Conservation (phyloP, 1,140 invertebrate species). For the Melipona quadrifasciata region DNA sequence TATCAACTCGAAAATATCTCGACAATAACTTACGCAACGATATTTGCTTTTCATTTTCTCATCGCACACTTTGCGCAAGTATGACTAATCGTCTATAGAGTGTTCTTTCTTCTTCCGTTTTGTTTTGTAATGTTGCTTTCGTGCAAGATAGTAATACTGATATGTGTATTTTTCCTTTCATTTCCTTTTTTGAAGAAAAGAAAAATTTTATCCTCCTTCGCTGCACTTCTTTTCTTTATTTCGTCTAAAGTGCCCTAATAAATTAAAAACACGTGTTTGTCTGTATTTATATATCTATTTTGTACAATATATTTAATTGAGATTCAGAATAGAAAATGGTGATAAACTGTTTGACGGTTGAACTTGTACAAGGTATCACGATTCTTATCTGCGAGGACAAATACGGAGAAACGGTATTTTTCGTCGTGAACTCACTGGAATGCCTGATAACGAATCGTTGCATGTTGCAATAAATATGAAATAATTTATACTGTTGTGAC, state of each 20-base stretch:
- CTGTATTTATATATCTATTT: not conserved
- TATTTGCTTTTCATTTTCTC: constrained; percentile 31
- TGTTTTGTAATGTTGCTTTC: not conserved
- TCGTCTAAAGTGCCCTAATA: not conserved
- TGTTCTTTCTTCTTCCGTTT: not conserved
- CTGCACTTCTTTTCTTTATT: not conserved
- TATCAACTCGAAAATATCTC: constrained; percentile 24
- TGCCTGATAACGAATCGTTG: not conserved
- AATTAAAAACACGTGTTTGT: not conserved
- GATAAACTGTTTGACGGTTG: not conserved
- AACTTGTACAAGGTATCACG: not conserved
- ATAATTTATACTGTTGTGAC: not conserved
- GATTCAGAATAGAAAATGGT: not conserved
- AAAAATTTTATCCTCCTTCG: not conserved
- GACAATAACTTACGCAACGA: constrained; percentile 56
- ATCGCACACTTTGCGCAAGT: too few species aligned
- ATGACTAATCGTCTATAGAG: not conserved
- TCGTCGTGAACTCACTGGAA: not conserved
- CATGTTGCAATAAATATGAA: not conserved
- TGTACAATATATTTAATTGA: not conserved
- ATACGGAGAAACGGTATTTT: not conserved
- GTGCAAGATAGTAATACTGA: not conserved
- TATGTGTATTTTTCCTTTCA: not conserved
- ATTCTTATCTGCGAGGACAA: not conserved
- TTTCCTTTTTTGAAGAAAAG: fast-evolving